Evolutionary conservation across 1,140 invertebrate species (phyloP), one percentile per base, ranked within the genome.

Genomic region (Pseudomyrmex concolor): DNA sequence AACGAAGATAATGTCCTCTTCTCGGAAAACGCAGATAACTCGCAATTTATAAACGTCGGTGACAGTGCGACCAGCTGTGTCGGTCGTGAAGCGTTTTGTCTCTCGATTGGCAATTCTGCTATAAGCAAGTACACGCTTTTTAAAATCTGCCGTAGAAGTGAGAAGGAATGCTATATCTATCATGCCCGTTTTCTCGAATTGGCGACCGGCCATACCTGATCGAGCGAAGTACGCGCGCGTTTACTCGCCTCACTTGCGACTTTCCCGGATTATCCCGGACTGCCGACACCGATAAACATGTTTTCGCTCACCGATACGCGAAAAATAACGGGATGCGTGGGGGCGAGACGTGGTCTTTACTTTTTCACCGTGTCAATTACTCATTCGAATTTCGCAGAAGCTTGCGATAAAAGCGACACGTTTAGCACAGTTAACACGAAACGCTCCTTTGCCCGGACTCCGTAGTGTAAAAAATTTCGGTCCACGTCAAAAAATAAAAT

Each of bases 111-210:
- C 15, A 25, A 48, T 48, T 34, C 34, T 34, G 34, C 34, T 34
- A 34, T 19, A 34, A 45, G 2, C 17, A 34, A 77, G 54, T 34
- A 10, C n/a, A n/a, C 12, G 63, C n/a, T 19, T 57, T 55, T 68
- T 77, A 64, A 77, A 77, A 67, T 57, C 63, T 25, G 19, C 17
- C 74, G 9, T 63, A 50, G 62, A 43, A 13, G 57, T 19, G 57
- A 50, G 19, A 13, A 73, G 34, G 67, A 25, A 72, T 72, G 57
- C 17, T 45, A 48, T 3, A 77, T 77, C 63, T 63, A 77, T 77
- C 63, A 77, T 67, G 34, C 9, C 63, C 43, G 63, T 77, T 77
- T 77, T 77, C 63, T 71, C 76, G 43, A 80, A 71, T 70, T 70
- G 76, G 76, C 76, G 66, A 50, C 66, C 66, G 54, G 55, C 76